phyloP scores from a whole-genome alignment of 2,888 invertebrate species.

The Margaritifera margaritifera region DNA sequence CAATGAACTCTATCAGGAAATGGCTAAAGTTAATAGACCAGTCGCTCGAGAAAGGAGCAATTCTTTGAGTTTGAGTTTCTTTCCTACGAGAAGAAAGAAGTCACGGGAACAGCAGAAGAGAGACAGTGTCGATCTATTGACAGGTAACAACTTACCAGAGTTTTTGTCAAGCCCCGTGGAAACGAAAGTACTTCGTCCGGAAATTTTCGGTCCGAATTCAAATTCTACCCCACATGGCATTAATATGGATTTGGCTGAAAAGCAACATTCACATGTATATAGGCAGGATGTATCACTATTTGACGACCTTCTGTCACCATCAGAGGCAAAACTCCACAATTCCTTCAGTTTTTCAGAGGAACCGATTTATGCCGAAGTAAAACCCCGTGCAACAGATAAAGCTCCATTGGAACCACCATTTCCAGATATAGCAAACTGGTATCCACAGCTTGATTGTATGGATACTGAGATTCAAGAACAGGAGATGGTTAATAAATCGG shows the following conservation, averaged over 20 bases:
- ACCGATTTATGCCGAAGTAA: conserved; percentile 40
- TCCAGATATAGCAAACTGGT: conserved; percentile 30
- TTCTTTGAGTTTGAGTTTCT: conserved; percentile 29
- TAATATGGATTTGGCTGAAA: too few relatives aligned
- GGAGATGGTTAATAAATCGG: conserved; percentile 1
- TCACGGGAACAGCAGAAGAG: neutral
- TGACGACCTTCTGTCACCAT: too few relatives aligned
- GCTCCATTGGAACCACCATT: conserved; percentile 23
- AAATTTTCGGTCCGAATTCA: too few relatives aligned
- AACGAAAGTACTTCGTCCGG: neutral
- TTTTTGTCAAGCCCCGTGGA: neutral
- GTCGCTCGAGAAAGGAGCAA: conserved; percentile 31
- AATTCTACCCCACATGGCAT: too few relatives aligned
- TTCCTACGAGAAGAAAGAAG: neutral
- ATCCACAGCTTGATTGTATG: conserved; percentile 17
- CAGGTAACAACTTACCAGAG: neutral
- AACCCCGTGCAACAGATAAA: conserved; percentile 8
- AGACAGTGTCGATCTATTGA: conserved; percentile 3
- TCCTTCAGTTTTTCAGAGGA: conserved; percentile 16
- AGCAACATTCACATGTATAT: too few relatives aligned
- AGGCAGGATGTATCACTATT: too few relatives aligned
- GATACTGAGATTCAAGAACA: conserved; percentile 14
- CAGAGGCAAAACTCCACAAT: neutral
- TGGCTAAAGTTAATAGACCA: conserved; percentile 24
- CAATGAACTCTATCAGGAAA: conserved; percentile 31